These are phyloP conservation scores for Caenorhabditis latens DNA, from an alignment of 1,140 invertebrate species.

Conservation along the genomic window DNA sequence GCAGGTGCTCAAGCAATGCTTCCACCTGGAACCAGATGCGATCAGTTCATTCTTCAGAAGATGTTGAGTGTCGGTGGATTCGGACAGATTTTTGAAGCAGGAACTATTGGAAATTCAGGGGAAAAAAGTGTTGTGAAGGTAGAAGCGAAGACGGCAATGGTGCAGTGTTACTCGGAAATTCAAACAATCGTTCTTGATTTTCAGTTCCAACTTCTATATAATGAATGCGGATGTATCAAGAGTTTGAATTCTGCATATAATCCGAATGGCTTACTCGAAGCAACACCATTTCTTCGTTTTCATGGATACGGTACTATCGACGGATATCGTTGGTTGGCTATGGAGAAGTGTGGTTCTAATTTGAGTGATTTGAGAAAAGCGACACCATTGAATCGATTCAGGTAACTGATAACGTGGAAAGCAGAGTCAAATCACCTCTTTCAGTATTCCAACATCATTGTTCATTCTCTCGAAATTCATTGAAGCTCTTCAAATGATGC, in stretches of 20 bases:
- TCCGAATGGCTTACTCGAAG: neutral
- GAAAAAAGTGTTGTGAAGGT: constrained; percentile 44
- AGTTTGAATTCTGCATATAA: constrained; percentile 32
- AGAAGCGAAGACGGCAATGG: constrained; percentile 9
- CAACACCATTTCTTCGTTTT: constrained; percentile 46
- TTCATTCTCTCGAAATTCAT: constrained; percentile 39
- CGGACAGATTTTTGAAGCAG: constrained; percentile 31
- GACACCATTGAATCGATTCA: constrained; percentile 31
- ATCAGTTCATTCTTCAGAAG: constrained; percentile 70
- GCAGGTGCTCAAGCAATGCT: constrained; percentile 15
- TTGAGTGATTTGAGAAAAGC: constrained; percentile 37
- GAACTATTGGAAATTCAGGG: neutral
- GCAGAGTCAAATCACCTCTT: neutral
- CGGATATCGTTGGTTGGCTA: constrained; percentile 36
- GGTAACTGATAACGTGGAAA: neutral
- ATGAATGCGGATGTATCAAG: constrained; percentile 27
- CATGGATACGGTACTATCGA: constrained; percentile 31
- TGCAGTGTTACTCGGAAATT: neutral
- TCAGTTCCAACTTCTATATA: constrained; percentile 34
- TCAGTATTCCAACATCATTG: constrained; percentile 43
- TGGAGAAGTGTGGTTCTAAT: constrained; percentile 39
- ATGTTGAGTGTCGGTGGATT: constrained; percentile 44
- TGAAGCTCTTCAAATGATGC: constrained; percentile 61
- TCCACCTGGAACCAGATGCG: constrained; percentile 12
- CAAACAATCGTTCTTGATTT: neutral